Conservation (phyloP, 2,113 vertebrate genomes). For the Taxidea taxus region DNA sequence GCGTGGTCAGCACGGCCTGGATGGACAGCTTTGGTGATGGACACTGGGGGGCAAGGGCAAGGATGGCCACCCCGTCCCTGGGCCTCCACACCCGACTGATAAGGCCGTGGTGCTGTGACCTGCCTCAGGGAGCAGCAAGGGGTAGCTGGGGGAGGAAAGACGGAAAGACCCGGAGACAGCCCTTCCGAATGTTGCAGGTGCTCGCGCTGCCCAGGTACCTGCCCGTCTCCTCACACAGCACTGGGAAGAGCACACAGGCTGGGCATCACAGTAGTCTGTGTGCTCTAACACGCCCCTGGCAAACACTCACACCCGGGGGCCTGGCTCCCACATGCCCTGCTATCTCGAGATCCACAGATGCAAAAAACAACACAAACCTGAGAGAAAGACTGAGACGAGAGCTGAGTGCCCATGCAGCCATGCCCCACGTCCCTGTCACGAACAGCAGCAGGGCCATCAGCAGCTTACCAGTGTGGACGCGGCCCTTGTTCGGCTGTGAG, state of each 20-base stretch:
- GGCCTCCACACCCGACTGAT: not conserved
- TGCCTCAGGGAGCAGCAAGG: not conserved
- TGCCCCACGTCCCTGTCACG: rapidly evolving
- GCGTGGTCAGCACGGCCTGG: not conserved
- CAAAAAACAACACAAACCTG: not conserved
- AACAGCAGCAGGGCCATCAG: too few species aligned
- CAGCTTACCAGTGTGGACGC: not conserved
- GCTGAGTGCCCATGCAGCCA: too few species aligned
- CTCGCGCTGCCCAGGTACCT: too few species aligned
- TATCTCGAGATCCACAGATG: too few species aligned
- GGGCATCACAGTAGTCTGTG: not conserved
- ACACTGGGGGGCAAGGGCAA: too few species aligned
- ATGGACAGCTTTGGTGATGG: too few species aligned
- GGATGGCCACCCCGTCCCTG: rapidly evolving
- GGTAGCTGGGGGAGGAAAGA: not conserved
- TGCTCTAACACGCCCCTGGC: not conserved
- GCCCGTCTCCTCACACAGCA: not conserved
- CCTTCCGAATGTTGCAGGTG: not conserved
- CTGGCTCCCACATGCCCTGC: not conserved
- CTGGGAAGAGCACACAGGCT: not conserved
- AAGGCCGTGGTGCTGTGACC: not conserved
- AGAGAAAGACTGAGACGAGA: not conserved
- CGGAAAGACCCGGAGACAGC: not conserved
- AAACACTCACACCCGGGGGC: too few species aligned
- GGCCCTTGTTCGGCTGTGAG: not conserved